phyloP scores from a whole-genome alignment of 1,140 invertebrate genomes.

The Contarinia nasturtii region DNA sequence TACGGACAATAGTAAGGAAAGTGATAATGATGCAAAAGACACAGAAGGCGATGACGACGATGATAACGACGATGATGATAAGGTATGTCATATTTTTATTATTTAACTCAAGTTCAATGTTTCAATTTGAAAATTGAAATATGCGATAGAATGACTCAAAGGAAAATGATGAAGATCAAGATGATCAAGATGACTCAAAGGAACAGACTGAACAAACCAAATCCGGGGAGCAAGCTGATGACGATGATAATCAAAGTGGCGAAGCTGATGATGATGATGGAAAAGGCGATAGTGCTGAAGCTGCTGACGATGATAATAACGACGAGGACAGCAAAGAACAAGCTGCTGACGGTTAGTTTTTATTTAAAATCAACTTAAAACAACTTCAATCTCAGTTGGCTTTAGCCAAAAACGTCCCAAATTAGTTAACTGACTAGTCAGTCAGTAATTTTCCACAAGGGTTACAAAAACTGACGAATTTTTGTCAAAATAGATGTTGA shows the following conservation, averaged over 20 bases:
- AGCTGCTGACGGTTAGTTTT: slow-evolving; percentile 6
- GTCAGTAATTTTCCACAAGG: too few relatives aligned
- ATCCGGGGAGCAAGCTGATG: slow-evolving; percentile 9
- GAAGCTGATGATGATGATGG: slow-evolving; percentile 7
- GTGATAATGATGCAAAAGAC: slow-evolving; percentile 9
- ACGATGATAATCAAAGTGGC: slow-evolving; percentile 5
- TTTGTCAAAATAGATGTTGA: slow-evolving; percentile 8
- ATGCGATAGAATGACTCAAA: slow-evolving; percentile 5
- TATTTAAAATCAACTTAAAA: too few relatives aligned
- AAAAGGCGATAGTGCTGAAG: slow-evolving; percentile 10
- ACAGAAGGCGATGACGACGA: slow-evolving; percentile 17
- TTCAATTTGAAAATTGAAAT: not conserved
- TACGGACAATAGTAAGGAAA: not conserved
- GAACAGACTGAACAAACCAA: slow-evolving; percentile 11
- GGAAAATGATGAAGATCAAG: slow-evolving; percentile 10
- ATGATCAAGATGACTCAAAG: slow-evolving; percentile 11
- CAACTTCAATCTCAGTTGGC: too few relatives aligned
- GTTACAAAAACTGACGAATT: slow-evolving; percentile 12
- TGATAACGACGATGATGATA: slow-evolving; percentile 17
- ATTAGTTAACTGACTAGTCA: too few relatives aligned
- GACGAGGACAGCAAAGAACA: slow-evolving; percentile 8
- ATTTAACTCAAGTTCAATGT: not conserved
- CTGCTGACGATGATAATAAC: slow-evolving; percentile 6
- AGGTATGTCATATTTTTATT: not conserved
- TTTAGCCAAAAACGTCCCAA: too few relatives aligned